Base-by-base conservation (phyloP, 2,113 vertebrate species). In the Tenrec ecaudatus region DNA sequence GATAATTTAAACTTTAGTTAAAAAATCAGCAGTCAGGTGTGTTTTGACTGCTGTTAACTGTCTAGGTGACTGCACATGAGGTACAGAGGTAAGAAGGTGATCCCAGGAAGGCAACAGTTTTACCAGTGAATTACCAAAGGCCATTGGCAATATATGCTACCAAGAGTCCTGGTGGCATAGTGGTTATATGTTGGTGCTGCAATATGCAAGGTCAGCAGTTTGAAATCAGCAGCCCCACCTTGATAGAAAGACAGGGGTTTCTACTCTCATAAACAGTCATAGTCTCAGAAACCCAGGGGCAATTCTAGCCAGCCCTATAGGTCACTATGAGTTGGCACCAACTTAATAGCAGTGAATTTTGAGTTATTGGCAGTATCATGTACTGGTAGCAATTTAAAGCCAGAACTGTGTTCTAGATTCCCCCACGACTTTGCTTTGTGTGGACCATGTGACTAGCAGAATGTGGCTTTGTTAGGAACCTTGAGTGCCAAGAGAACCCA, bases 311-410 rank as follows among this genome's bases (percentile, higher is more conserved):
- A 53, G 47, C 47, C 47, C 47, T 53, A 10, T 53, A 53, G 47
- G 9, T 53, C 47, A 53, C 47, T 53, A 53, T 53, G 47, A 53
- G 47, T 53, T 53, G 47, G 47, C 12, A 53, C 47, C 47, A 53
- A 53, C 47, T 53, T 53, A 53, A 53, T 53, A 53, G 47, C 47
- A 53, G 9, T 53, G 47, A 53, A 14, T 53, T 53, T 53, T 53
- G 47, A 53, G 47, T 53, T 53, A 53, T 62, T 62, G 19, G 23
- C 23, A 62, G 19, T 22, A 62, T 22, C 6, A 22, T 62, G 64
- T n/a, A 83, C 8, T 43, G 33, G 53, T 83, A 40, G n/a, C 33
- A 85, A 78, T 57, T 85, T 87, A 86, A 82, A 94, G 17, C 8
- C 11, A n/a, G 62, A 71, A 85, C 36, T 4, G 23, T 9, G 0